phyloP scores from a whole-genome alignment of 1,140 invertebrate genomes.

The Drosophila subobscura region DNA sequence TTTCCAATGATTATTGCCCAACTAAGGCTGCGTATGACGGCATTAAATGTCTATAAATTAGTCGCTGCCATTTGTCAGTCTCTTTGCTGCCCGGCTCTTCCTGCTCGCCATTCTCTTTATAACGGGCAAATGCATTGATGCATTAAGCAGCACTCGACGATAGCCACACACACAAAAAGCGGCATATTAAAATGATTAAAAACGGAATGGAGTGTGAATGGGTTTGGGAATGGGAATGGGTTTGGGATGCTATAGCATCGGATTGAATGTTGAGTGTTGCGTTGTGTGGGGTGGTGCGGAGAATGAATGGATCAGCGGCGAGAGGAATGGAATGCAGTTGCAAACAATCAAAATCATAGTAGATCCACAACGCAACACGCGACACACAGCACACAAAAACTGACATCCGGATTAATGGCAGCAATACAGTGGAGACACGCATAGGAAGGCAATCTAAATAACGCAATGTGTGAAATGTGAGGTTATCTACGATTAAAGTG shows the following conservation, averaged over 20 bases:
- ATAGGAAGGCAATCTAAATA: not conserved
- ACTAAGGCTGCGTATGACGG: slow-evolving; percentile 13
- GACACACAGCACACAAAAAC: slow-evolving; percentile 25
- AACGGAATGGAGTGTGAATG: slow-evolving; percentile 14
- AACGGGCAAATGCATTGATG: slow-evolving; percentile 48
- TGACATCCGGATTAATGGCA: slow-evolving; percentile 58
- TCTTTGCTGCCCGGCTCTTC: not conserved
- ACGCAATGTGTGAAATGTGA: no score
- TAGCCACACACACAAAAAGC: slow-evolving; percentile 50
- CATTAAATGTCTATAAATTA: slow-evolving; percentile 59
- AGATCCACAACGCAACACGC: slow-evolving; percentile 16
- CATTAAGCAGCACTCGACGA: slow-evolving; percentile 58
- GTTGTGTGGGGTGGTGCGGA: no score
- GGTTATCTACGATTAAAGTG: not conserved
- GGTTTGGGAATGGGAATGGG: not conserved
- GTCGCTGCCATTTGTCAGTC: slow-evolving; percentile 46
- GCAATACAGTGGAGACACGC: slow-evolving; percentile 47
- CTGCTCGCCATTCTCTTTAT: slow-evolving; percentile 16
- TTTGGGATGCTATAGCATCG: not conserved
- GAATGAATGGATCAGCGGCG: no score
- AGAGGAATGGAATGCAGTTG: slow-evolving; percentile 36
- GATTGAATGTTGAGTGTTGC: slow-evolving; percentile 3
- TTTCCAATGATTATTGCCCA: slow-evolving; percentile 35
- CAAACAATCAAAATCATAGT: slow-evolving; percentile 77
- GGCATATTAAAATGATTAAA: slow-evolving; percentile 77